Evolutionary conservation across 1,140 invertebrate species (phyloP).

Genomic region (Lerema accius): DNA sequence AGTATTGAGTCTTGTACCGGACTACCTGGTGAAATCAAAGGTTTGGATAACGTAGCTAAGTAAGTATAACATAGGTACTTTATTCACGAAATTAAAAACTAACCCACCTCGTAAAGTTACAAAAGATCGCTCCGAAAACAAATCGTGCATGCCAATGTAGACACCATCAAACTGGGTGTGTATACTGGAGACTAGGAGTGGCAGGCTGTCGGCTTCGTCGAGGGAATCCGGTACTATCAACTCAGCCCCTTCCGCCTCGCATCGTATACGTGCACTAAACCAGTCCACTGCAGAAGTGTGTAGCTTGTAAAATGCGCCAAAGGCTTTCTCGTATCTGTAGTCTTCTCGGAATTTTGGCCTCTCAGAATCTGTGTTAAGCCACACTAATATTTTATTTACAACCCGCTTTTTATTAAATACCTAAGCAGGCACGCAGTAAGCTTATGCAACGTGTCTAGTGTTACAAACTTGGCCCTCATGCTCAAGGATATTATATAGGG

Average conservation of each 20-base stretch:
- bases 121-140: constrained; percentile 57
- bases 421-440: too few relatives aligned
- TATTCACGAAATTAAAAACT: neutral
- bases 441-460: too few relatives aligned
- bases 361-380: constrained; percentile 41
- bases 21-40: too few relatives aligned
- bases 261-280: constrained; percentile 57
- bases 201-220: constrained; percentile 61
- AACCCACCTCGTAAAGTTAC: constrained; percentile 53
- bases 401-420: too few relatives aligned
- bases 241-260: constrained; percentile 60
- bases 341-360: constrained; percentile 54
- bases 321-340: constrained; percentile 59
- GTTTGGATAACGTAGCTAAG: too few relatives aligned
- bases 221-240: constrained; percentile 56
- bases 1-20: constrained; percentile 46
- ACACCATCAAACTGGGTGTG: constrained; percentile 48
- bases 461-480: too few relatives aligned
- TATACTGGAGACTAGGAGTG: constrained; percentile 48
- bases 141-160: constrained; percentile 56
- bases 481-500: too few relatives aligned
- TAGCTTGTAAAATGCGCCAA: constrained; percentile 65
- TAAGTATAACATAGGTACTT: too few relatives aligned
- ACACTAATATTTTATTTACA: constrained; percentile 23
- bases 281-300: constrained; percentile 54